Conservation (phyloP, 2,888 invertebrate genomes). For the Cybosia mesomella region DNA sequence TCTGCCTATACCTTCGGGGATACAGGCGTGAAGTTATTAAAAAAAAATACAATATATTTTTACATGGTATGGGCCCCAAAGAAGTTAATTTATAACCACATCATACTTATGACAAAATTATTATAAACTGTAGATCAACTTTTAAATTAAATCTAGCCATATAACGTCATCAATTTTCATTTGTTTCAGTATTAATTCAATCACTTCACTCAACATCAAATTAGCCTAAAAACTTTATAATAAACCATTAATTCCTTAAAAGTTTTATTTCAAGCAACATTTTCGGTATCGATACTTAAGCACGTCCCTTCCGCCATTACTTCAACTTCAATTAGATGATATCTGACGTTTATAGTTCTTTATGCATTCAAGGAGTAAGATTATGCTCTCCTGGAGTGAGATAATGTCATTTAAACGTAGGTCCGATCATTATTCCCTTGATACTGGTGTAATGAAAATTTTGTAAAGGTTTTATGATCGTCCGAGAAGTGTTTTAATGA, state of each 20-base stretch:
- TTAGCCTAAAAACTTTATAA: not conserved
- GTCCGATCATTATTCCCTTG: constrained; percentile 80
- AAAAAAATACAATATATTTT: no score
- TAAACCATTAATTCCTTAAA: not conserved
- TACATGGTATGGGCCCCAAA: no score
- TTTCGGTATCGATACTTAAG: constrained; percentile 31
- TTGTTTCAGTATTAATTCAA: not conserved
- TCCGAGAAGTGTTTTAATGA: constrained; percentile 64
- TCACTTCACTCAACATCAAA: not conserved
- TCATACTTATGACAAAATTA: no score
- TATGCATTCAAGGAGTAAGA: constrained; percentile 82
- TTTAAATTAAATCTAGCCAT: no score
- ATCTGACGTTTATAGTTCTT: constrained; percentile 86
- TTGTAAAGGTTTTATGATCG: constrained; percentile 76
- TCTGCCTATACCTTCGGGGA: no score
- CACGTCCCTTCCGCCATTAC: constrained; percentile 65
- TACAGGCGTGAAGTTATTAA: no score
- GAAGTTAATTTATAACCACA: no score
- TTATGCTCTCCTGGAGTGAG: constrained; percentile 77
- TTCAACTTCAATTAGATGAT: constrained; percentile 84
- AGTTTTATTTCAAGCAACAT: not conserved
- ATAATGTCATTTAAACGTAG: constrained; percentile 80
- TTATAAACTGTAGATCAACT: no score
- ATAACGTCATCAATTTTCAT: not conserved
- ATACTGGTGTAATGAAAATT: constrained; percentile 81